Evolutionary conservation across 2,888 invertebrate genomes (phyloP), one percentile per base, ranked within the genome.

Genomic region (Hyposoter didymator): DNA sequence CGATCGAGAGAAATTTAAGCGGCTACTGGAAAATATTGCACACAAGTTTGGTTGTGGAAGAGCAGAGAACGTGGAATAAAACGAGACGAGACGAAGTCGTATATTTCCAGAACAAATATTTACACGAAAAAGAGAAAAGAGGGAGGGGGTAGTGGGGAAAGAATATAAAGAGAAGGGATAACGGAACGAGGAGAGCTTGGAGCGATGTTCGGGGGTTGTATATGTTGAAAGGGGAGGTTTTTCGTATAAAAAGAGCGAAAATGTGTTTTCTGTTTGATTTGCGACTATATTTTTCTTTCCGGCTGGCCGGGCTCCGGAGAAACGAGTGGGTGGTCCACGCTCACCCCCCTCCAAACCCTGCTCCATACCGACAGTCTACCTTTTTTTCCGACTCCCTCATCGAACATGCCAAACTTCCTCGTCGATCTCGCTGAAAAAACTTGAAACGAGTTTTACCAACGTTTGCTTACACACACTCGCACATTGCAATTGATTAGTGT

Each of bases 21-120:
- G 49, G 43, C 14, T 49, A 66, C 39, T 64, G 66, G 78, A 17
- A 73, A 72, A 73, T 66, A 64, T 22, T 17, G 32, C 28, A 73
- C 28, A 73, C 49, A 73, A 22, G 49, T 70, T 49, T 47, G 28
- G 62, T 67, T 49, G 72, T 81, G 81, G 73, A 85, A 86, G 72
- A 81, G 66, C 22, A 69, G 43, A 73, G 66, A 66, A 76, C 39
- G 75, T 28, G 52, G 80, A 82, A 83, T 69, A 82, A 74, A 80
- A 86, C 64, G 83, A 87, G 85, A 88, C 88, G 87, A 89, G 69
- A 69, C 75, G 81, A 81, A 79, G 64, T 89, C 89, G 90, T 91
- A 91, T 91, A 92, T 92, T 91, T 92, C 89, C 88, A 88, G 90
- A 91, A 90, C 89, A 91, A 92, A 92, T 92, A 91, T 92, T 92